These are phyloP conservation scores for Pissodes strobi DNA, from an alignment of 1,140 invertebrate genomes.

Conservation along the genomic window DNA sequence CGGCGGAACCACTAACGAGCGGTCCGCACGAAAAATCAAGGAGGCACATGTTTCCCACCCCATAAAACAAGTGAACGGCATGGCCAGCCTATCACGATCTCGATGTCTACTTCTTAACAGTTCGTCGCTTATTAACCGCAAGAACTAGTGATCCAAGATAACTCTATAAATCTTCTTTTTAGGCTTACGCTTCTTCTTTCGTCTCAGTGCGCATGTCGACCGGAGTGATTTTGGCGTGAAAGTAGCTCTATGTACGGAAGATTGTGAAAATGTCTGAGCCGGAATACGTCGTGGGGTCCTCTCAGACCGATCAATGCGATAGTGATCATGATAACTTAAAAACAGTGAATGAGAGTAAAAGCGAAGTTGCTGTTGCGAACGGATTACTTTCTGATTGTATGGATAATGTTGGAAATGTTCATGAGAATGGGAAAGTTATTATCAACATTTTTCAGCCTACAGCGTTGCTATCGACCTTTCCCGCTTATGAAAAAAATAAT, in stretches of 20 bases:
- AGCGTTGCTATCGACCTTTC: background rate
- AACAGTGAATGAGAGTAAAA: background rate
- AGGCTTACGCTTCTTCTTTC: background rate
- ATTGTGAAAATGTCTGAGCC: background rate
- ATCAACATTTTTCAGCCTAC: constrained; percentile 10
- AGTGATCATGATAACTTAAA: background rate
- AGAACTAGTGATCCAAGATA: constrained; percentile 13
- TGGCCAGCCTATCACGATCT: constrained; percentile 17
- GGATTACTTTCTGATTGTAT: too few species aligned
- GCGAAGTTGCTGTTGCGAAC: background rate
- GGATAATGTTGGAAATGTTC: too few species aligned
- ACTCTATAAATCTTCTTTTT: constrained; percentile 13
- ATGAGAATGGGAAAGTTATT: constrained; percentile 2
- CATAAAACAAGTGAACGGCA: constrained; percentile 24
- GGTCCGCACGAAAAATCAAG: constrained; percentile 10
- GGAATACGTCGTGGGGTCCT: background rate
- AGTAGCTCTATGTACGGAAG: background rate
- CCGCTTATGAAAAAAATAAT: too few species aligned
- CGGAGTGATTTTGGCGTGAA: background rate
- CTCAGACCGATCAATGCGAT: background rate
- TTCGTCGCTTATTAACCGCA: constrained; percentile 13
- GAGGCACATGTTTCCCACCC: constrained; percentile 24
- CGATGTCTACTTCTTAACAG: constrained; percentile 19
- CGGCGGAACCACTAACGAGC: constrained; percentile 13
- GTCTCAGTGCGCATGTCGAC: background rate